Evolutionary conservation across 2,888 invertebrate species (phyloP), one percentile per base, ranked within the genome.

Genomic region (Diadromus collaris): DNA sequence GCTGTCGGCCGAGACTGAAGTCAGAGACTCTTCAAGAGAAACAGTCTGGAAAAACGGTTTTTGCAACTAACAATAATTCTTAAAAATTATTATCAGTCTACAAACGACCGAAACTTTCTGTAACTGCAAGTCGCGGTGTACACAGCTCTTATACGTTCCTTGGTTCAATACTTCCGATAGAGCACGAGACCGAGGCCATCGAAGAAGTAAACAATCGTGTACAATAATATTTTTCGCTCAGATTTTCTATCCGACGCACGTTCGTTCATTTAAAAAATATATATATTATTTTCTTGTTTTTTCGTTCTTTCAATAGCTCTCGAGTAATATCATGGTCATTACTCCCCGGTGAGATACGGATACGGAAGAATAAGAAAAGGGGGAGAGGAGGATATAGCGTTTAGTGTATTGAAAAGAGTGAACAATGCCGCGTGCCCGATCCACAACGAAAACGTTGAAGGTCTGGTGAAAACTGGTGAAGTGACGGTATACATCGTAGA

Each of bases 291-390:
- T 38, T 38, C 3, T 38, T 13, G 1, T 13, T 38, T 13, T 10
- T 38, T 38, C 38, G 38, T 38, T 38, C 27, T 24, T 41, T 46
- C 54, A n/a, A 32, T 58, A 63, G 63, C 29, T 21, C 27, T 32
- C 29, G 41, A 61, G 65, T 61, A 51, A 65, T 51, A 71, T 67
- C 65, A 41, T 71, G 71, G 61, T 67, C 71, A 44, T 71, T 71
- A 71, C 71, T 67, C 38, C 24, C 4, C 29, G 48, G 24, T 21
- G 51, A 16, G 51, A 29, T 48, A 34, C 34, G 46, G 34, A 51
- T 46, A 63, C 67, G 13, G 27, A 54, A 48, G 41, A 29, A 63
- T 48, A 44, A n/a, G 27, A 63, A 56, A 44, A n/a, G 27, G 10
- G 29, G 29, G 51, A 10, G 13, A 13, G 29, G 29, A 32, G 51